Percentiles rank a stretch among this genome's conserved stretches.
These are phyloP conservation scores for Haemorhous mexicanus DNA, from an alignment of 2,113 vertebrate genomes.

Conservation along the genomic window DNA sequence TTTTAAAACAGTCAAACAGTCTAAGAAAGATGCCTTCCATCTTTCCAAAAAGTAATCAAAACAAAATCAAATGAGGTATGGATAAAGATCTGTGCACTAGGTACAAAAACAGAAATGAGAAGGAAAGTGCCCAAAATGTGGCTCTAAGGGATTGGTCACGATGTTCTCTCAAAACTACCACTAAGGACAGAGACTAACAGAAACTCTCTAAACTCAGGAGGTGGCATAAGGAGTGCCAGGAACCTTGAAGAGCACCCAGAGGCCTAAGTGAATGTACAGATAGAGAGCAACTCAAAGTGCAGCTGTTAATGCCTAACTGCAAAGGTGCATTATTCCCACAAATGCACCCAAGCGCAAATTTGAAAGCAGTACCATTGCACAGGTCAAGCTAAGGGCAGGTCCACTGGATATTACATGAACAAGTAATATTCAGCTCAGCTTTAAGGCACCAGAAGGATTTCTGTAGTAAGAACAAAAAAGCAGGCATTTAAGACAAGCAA, in stretches of 20 bases:
- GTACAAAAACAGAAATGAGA: not conserved
- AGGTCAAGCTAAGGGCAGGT: constrained; percentile 5
- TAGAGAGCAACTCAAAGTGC: not conserved
- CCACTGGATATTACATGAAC: not conserved
- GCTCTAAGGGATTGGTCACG: not conserved
- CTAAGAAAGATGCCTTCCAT: not conserved
- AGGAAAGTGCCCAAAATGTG: not conserved
- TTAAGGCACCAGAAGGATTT: not conserved
- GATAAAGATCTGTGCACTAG: not conserved
- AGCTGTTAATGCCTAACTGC: constrained; percentile 40
- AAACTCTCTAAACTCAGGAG: not conserved
- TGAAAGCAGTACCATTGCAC: not conserved
- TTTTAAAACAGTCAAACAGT: not conserved
- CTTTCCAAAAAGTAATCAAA: not conserved
- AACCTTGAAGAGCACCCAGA: not conserved
- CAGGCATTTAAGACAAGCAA: not conserved
- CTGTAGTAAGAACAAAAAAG: not conserved
- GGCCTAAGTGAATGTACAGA: not conserved
- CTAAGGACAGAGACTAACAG: not conserved
- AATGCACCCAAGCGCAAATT: not conserved
- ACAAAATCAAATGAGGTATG: not conserved
- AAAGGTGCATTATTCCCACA: not conserved
- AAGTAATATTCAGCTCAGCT: not conserved
- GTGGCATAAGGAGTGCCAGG: not conserved
- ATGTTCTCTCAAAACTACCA: not conserved